Evolutionary conservation across 2,797 vertebrate genomes (phyloP).

Genomic region (Aselliscus stoliczkanus): DNA sequence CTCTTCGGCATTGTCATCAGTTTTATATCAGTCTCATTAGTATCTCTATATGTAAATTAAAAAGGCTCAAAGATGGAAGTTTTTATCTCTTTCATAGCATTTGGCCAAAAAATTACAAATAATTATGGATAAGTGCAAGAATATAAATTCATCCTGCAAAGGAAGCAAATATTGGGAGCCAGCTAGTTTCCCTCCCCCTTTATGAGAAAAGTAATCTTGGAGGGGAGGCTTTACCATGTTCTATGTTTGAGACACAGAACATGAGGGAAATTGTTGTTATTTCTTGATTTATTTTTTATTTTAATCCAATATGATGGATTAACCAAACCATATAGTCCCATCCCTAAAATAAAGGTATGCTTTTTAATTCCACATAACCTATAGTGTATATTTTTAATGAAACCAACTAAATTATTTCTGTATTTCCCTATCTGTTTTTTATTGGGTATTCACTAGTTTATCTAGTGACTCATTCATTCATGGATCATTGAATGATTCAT

Average conservation of each 20-base stretch:
- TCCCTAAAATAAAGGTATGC: neutral
- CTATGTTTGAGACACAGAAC: neutral
- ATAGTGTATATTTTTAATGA: neutral
- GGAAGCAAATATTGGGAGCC: neutral
- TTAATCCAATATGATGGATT: neutral
- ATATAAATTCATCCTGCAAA: constrained; percentile 12
- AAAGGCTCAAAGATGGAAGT: constrained; percentile 24
- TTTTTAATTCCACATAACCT: neutral
- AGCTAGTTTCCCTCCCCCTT: neutral
- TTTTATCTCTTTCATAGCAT: constrained; percentile 54
- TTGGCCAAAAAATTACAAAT: constrained; percentile 49
- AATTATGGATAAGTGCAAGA: constrained; percentile 9
- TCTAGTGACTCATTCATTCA: neutral
- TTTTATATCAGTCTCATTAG: constrained; percentile 66
- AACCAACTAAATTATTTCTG: neutral
- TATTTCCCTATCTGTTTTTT: neutral
- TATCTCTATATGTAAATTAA: constrained; percentile 60
- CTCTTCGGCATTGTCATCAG: constrained; percentile 53
- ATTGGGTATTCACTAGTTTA: neutral
- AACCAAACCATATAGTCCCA: neutral
- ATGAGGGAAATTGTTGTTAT: neutral
- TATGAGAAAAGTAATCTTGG: neutral
- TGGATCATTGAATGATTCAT: neutral
- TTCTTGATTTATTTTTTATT: neutral
- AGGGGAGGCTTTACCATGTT: neutral